These are phyloP conservation scores for Ammodytes dubius DNA, from an alignment of 2,113 vertebrate species.

Conservation along the genomic window DNA sequence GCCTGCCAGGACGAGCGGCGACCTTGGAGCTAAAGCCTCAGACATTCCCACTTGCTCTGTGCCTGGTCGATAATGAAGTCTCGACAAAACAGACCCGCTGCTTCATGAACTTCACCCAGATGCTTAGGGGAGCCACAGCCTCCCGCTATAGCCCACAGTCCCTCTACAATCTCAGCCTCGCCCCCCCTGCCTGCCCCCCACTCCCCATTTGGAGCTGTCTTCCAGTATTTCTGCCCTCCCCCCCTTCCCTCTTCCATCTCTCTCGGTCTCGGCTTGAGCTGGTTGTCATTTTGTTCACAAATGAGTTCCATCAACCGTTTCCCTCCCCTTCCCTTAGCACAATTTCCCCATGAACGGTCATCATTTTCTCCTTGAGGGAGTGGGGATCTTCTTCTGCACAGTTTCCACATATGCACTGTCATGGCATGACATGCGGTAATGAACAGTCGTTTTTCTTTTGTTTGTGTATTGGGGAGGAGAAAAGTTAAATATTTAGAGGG, in stretches of 20 bases:
- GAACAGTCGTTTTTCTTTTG: neutral
- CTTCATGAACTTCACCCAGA: slow-evolving; percentile 78
- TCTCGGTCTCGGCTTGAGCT: slow-evolving; percentile 23
- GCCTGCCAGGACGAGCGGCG: slow-evolving; percentile 29
- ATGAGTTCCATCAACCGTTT: slow-evolving; percentile 54
- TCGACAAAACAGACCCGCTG: slow-evolving; percentile 42
- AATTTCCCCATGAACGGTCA: slow-evolving; percentile 7
- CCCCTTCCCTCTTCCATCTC: neutral
- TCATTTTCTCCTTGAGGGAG: slow-evolving; percentile 1
- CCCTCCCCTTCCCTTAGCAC: slow-evolving; percentile 20
- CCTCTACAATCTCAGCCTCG: slow-evolving; percentile 71
- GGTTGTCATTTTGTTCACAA: slow-evolving; percentile 67
- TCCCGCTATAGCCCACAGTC: slow-evolving; percentile 65
- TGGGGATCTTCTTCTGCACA: slow-evolving; percentile 1
- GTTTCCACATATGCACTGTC: slow-evolving; percentile 3
- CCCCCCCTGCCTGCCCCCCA: slow-evolving; percentile 52
- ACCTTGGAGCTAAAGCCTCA: slow-evolving; percentile 54
- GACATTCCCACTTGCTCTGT: slow-evolving; percentile 23
- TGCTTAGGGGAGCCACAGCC: slow-evolving; percentile 62
- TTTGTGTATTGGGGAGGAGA: slow-evolving; percentile 33
- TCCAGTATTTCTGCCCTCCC: slow-evolving; percentile 13
- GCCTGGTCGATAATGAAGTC: slow-evolving; percentile 52
- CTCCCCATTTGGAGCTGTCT: slow-evolving; percentile 42
- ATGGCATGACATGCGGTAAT: slow-evolving; percentile 3
- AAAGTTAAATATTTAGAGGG: slow-evolving; percentile 55